Conservation (phyloP, 2,113 vertebrate species). For the Ageneiosus marmoratus region DNA sequence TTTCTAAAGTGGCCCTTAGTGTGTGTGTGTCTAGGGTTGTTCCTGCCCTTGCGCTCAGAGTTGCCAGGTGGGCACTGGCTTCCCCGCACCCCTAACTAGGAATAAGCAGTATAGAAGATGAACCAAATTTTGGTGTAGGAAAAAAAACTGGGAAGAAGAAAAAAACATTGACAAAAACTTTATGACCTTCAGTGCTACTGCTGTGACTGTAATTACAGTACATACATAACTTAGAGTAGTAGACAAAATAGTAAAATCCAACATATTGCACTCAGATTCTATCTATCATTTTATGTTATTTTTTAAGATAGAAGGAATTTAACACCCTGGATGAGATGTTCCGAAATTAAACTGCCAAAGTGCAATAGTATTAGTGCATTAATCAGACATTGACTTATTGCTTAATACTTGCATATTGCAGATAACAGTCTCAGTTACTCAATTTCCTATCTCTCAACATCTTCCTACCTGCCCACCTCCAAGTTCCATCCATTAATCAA, state of each 20-base stretch:
- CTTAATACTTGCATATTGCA: not conserved
- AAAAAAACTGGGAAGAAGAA: no score
- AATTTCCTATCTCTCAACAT: constrained; percentile 49
- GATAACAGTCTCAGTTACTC: constrained; percentile 3
- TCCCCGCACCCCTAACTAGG: no score
- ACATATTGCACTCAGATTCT: not conserved
- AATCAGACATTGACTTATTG: constrained; percentile 2
- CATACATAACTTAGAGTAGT: no score
- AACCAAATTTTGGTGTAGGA: no score
- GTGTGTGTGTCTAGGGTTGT: no score
- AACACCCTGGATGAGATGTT: not conserved
- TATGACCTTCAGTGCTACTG: no score
- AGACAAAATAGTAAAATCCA: not conserved
- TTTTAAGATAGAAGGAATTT: not conserved
- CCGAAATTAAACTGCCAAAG: not conserved
- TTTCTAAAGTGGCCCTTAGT: no score
- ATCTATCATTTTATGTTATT: not conserved
- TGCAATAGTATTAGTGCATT: not conserved
- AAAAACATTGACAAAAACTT: no score
- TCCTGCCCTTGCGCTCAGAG: no score
- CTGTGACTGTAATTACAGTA: no score
- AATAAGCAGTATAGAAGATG: no score
- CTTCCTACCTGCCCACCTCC: constrained; percentile 59
- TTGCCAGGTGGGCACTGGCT: no score
- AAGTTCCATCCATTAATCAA: constrained; percentile 64